These are phyloP conservation scores for Glaucopsyche alexis DNA, from an alignment of 2,888 invertebrate genomes.

Conservation along the genomic window DNA sequence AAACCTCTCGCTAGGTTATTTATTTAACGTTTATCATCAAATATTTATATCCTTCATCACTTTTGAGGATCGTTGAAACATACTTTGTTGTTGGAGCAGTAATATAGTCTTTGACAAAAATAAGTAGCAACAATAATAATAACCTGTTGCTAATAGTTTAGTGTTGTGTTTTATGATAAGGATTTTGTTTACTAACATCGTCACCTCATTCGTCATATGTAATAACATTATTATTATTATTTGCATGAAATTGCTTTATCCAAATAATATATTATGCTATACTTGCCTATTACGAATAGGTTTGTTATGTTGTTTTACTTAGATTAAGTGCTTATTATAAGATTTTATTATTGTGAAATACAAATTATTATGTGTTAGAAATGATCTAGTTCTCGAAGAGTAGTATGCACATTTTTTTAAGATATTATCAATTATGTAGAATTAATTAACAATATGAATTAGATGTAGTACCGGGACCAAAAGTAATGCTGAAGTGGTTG, in stretches of 20 bases:
- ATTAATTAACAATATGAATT: background rate
- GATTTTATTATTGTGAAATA: background rate
- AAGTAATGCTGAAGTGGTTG: background rate
- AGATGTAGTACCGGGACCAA: conserved; percentile 8
- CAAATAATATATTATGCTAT: conserved; percentile 27
- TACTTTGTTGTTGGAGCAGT: background rate
- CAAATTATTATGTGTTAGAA: background rate
- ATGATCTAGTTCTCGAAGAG: background rate
- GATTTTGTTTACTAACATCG: conserved; percentile 27
- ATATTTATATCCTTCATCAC: background rate
- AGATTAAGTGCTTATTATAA: background rate
- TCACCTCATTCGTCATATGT: conserved; percentile 31
- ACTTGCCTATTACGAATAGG: conserved; percentile 22
- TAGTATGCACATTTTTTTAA: background rate
- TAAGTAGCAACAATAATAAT: background rate
- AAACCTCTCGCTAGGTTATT: background rate
- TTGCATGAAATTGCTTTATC: conserved; percentile 27
- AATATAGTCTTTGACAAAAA: conserved; percentile 6
- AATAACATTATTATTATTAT: conserved; percentile 11
- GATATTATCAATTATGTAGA: background rate
- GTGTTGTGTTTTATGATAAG: conserved; percentile 12
- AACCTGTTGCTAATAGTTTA: background rate
- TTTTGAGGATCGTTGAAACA: background rate
- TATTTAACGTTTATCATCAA: background rate
- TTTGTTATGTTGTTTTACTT: conserved; percentile 11